A percentile compares a stretch with the other conserved stretches of the same genome.
Conservation (phyloP, 2,888 invertebrate genomes). For the Plagodis pulveraria region DNA sequence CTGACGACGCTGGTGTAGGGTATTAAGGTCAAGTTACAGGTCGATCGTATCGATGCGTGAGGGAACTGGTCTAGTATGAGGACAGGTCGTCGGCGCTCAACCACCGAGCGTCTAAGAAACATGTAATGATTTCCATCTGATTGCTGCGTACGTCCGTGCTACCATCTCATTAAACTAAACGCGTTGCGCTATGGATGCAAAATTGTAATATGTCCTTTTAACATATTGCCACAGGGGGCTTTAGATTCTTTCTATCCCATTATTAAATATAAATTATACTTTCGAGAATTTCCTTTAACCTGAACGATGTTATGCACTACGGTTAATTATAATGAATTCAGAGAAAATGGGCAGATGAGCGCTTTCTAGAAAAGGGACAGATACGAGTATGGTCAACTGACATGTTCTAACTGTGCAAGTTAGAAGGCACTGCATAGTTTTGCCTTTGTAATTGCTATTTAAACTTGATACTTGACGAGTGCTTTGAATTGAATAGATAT, state of each 20-base stretch:
- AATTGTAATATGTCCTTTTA: conserved; percentile 31
- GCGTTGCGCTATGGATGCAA: conserved; percentile 33
- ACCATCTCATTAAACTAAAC: conserved; percentile 53
- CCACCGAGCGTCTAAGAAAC: conserved; percentile 43
- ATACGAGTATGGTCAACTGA: conserved; percentile 27
- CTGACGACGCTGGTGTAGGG: conserved; percentile 44
- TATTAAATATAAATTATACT: conserved; percentile 2
- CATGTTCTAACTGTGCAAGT: conserved; percentile 28
- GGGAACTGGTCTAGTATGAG: conserved; percentile 53
- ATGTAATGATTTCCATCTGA: conserved; percentile 55
- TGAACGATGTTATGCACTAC: conserved; percentile 2
- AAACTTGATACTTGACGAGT: conserved; percentile 17
- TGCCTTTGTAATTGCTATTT: conserved; percentile 29
- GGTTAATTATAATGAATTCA: neutral
- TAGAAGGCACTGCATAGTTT: conserved; percentile 27
- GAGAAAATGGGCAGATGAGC: conserved; percentile 26
- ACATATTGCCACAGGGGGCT: conserved; percentile 15
- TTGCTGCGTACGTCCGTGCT: conserved; percentile 48
- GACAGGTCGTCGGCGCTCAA: conserved; percentile 33
- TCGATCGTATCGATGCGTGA: conserved; percentile 49
- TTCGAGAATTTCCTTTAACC: neutral
- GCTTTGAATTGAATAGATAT: conserved; percentile 36
- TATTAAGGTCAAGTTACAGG: conserved; percentile 36
- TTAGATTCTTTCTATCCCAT: conserved; percentile 3
- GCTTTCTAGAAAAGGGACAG: conserved; percentile 20